Conservation (phyloP, 2,888 invertebrate species). For the Azorinus chamasolen region DNA sequence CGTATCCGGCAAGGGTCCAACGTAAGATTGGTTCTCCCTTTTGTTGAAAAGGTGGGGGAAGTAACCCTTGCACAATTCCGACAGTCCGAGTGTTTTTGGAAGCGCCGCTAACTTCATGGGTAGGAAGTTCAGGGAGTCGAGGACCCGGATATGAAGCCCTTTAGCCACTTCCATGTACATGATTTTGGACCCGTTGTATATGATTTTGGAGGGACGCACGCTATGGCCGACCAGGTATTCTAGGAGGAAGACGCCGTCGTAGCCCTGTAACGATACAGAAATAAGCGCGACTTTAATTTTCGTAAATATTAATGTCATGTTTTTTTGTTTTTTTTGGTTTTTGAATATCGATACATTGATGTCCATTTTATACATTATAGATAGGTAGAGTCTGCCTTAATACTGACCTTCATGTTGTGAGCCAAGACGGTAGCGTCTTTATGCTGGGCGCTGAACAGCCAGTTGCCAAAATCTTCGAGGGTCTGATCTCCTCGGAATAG, state of each 20-base stretch:
- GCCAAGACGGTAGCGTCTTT: conserved; percentile 37
- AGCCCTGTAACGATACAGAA: conserved; percentile 28
- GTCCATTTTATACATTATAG: neutral
- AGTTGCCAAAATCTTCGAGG: conserved; percentile 24
- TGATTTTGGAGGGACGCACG: conserved; percentile 10
- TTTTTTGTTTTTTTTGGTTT: no score
- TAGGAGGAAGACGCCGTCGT: conserved; percentile 47
- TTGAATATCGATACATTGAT: neutral
- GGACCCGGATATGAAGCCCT: no score
- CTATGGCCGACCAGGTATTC: conserved; percentile 47
- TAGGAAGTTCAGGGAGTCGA: no score
- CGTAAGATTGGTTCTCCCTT: conserved; percentile 43
- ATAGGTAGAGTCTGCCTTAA: no score
- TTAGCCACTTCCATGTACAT: conserved; percentile 48
- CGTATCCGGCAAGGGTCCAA: conserved; percentile 38
- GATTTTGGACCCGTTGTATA: conserved; percentile 20
- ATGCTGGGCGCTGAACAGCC: conserved; percentile 35
- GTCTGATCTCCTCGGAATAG: conserved; percentile 39
- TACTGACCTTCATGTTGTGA: conserved; percentile 37
- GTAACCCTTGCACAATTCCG: no score
- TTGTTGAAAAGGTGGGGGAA: conserved; percentile 60
- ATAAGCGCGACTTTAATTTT: no score
- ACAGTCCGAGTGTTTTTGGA: conserved; percentile 18
- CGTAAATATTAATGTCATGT: no score
- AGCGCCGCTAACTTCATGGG: conserved; percentile 49